Conservation (phyloP, 2,113 vertebrate genomes). For the Ifrita kowaldi region DNA sequence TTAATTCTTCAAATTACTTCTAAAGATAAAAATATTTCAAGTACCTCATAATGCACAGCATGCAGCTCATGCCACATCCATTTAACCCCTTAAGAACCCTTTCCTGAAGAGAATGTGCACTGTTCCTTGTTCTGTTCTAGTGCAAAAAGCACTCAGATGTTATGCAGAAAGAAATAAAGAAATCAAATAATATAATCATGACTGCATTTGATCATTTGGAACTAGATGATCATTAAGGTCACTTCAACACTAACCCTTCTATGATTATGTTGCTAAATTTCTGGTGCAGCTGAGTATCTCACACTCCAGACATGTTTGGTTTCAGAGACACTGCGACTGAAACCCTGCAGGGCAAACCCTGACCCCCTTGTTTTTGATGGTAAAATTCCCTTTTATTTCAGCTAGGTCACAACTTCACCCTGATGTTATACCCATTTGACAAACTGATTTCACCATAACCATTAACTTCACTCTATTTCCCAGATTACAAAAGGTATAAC, state of each 20-base stretch:
- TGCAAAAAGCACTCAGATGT: background rate
- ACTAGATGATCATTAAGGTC: background rate
- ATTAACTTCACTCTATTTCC: background rate
- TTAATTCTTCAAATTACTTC: background rate
- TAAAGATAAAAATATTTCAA: background rate
- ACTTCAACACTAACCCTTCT: background rate
- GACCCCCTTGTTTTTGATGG: background rate
- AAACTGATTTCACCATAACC: background rate
- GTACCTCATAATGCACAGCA: background rate
- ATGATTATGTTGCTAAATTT: background rate
- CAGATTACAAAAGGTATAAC: background rate
- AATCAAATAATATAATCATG: background rate
- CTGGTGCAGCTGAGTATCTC: background rate
- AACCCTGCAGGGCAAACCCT: background rate
- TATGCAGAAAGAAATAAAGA: background rate
- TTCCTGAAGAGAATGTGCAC: background rate
- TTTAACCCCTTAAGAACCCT: background rate
- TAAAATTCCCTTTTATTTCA: background rate
- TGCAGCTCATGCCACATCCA: background rate
- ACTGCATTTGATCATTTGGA: background rate
- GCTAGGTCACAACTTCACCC: background rate
- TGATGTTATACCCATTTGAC: background rate
- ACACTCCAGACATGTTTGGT: background rate
- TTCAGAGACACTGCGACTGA: background rate
- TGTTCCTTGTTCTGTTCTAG: background rate